Percentiles rank a stretch among this genome's conserved stretches.
These are phyloP conservation scores for Argyra leucocephala DNA, from an alignment of 2,888 invertebrate species.

Conservation along the genomic window DNA sequence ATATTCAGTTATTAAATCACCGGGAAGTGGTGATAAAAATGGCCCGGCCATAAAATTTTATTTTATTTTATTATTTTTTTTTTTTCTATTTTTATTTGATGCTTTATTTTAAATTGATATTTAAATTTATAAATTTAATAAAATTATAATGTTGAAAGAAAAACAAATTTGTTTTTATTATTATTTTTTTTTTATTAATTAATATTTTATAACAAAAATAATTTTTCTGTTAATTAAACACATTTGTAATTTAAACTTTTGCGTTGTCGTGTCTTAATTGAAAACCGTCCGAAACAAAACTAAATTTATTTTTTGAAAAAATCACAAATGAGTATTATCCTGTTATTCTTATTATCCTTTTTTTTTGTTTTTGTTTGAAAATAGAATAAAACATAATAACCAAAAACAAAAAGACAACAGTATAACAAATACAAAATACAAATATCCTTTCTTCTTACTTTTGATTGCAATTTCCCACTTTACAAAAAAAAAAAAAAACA, in stretches of 20 bases:
- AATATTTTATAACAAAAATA: too few species aligned
- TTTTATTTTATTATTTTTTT: not conserved
- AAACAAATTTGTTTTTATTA: constrained; percentile 7
- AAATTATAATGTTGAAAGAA: too few species aligned
- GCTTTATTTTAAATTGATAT: not conserved
- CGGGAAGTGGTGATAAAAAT: constrained; percentile 73
- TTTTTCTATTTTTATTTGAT: not conserved
- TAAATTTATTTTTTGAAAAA: constrained; percentile 15
- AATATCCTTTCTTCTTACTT: constrained; percentile 1
- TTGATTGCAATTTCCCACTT: constrained; percentile 4
- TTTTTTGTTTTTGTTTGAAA: not conserved
- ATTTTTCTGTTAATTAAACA: too few species aligned
- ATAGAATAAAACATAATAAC: not conserved
- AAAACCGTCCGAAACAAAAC: constrained; percentile 20
- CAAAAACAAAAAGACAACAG: not conserved
- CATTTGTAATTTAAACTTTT: too few species aligned
- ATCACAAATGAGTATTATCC: not conserved
- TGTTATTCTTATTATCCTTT: not conserved
- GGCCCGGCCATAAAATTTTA: constrained; percentile 64
- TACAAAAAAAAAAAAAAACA: not conserved
- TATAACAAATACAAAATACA: constrained; percentile 14
- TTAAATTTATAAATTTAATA: not conserved
- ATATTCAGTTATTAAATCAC: constrained; percentile 82
- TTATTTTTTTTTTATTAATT: constrained; percentile 11
- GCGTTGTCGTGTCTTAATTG: constrained; percentile 15